A percentile compares a stretch with the other conserved stretches of the same genome.
Evolutionary conservation across 2,113 vertebrate species (phyloP).

Genomic region (Camelus dromedarius): DNA sequence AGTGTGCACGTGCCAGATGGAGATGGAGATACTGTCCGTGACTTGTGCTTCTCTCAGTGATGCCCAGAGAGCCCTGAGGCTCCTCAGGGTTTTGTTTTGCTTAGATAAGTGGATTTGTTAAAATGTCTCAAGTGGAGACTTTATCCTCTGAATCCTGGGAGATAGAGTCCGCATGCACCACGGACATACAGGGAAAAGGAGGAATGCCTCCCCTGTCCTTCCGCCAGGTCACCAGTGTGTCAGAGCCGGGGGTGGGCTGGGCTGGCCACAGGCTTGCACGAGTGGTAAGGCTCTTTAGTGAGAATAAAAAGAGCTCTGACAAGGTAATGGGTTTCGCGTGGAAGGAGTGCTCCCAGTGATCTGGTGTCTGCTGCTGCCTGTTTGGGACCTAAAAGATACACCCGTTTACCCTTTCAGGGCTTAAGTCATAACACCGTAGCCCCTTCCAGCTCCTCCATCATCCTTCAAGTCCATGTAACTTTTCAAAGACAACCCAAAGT

Average conservation of each 20-base stretch:
- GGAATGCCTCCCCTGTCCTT: accelerated
- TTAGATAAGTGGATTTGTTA: no score
- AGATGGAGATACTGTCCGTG: not conserved
- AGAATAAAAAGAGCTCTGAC: not conserved
- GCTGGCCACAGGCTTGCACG: accelerated
- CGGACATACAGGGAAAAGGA: accelerated
- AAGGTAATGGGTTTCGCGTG: not conserved
- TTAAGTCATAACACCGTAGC: not conserved
- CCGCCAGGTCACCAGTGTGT: accelerated
- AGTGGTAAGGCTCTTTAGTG: not conserved
- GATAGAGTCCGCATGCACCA: no score
- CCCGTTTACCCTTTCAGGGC: no score
- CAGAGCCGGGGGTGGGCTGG: no score
- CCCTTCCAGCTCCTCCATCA: no score
- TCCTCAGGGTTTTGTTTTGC: no score
- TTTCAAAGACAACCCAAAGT: not conserved
- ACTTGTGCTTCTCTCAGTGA: no score
- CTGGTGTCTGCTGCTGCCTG: accelerated
- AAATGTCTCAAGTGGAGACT: no score
- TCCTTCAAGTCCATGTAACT: not conserved
- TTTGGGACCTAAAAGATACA: accelerated
- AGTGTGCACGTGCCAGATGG: not conserved
- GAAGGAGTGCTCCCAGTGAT: no score
- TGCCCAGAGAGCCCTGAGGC: no score
- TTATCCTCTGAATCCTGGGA: no score